These are phyloP conservation scores for Megathymus violae DNA, from an alignment of 1,140 invertebrate species.

Conservation along the genomic window DNA sequence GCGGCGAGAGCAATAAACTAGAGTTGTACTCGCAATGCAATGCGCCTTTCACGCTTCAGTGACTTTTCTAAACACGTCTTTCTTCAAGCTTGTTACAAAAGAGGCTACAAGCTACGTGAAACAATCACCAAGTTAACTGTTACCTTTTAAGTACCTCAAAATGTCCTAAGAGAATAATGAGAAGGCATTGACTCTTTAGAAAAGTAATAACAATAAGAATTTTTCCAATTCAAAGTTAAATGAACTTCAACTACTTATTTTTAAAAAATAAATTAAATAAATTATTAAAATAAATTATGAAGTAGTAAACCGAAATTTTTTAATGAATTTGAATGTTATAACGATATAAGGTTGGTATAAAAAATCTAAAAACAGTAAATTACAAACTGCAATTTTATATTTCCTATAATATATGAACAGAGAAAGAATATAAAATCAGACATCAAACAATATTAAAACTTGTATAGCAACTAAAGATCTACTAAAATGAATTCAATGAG, in stretches of 20 bases:
- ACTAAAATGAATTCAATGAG: conserved; percentile 18
- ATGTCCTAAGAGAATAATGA: not conserved
- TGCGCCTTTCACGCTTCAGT: conserved; percentile 48
- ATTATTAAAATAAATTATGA: conserved; percentile 9
- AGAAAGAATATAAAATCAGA: conserved; percentile 4
- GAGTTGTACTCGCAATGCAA: conserved; percentile 19
- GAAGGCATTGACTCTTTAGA: not conserved
- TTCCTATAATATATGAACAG: not conserved
- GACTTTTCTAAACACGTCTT: conserved; percentile 43
- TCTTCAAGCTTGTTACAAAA: conserved; percentile 52
- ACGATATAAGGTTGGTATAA: no score
- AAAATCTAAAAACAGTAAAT: no score
- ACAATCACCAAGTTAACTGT: conserved; percentile 1
- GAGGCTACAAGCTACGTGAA: not conserved
- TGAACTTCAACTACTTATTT: conserved; percentile 1
- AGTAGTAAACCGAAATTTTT: not conserved
- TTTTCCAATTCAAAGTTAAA: not conserved
- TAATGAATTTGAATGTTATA: no score
- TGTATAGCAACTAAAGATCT: no score
- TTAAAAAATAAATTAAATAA: no score
- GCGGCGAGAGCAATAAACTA: conserved; percentile 19
- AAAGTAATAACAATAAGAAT: not conserved
- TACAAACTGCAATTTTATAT: no score
- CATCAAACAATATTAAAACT: no score
- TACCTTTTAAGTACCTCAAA: not conserved